Conservation (phyloP, 2,797 vertebrate genomes). For the Acanthornis magna region DNA sequence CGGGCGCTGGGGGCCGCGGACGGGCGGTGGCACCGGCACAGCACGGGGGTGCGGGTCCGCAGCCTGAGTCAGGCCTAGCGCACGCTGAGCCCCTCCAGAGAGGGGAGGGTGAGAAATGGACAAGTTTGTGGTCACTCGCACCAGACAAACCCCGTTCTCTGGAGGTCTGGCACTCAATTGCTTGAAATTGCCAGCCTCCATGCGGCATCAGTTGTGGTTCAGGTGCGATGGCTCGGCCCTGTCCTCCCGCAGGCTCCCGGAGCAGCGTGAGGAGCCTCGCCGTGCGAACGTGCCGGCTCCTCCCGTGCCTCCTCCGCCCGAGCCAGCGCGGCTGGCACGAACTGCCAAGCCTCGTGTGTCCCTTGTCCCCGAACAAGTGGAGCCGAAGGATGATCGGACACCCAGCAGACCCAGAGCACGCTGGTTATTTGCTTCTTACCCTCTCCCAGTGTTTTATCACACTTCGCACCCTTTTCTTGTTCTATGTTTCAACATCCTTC, state of each 20-base stretch:
- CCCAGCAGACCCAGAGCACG: not conserved
- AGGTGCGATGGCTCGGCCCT: not conserved
- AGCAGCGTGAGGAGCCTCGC: not conserved
- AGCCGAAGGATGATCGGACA: not conserved
- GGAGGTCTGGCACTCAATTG: not conserved
- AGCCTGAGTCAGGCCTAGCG: not conserved
- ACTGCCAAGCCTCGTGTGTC: rapidly evolving
- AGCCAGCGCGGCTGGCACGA: not conserved
- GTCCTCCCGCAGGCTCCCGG: not conserved
- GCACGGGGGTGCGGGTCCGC: not conserved
- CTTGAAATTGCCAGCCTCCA: not conserved
- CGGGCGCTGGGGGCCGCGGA: too few species aligned
- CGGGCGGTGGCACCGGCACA: not conserved
- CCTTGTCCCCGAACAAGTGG: too few species aligned
- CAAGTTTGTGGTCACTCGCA: not conserved
- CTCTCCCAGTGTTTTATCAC: rapidly evolving
- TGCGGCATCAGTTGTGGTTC: rapidly evolving
- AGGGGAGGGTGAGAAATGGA: rapidly evolving
- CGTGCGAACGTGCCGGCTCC: not conserved
- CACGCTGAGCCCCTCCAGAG: rapidly evolving
- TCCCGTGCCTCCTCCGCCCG: not conserved
- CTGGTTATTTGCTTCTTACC: not conserved
- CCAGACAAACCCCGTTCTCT: not conserved
- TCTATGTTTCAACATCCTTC: not conserved
- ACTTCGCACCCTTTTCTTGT: not conserved